Percentiles rank a stretch among this genome's conserved stretches.
Evolutionary conservation across 2,888 invertebrate species (phyloP).

Genomic region (Celastrina argiolus): DNA sequence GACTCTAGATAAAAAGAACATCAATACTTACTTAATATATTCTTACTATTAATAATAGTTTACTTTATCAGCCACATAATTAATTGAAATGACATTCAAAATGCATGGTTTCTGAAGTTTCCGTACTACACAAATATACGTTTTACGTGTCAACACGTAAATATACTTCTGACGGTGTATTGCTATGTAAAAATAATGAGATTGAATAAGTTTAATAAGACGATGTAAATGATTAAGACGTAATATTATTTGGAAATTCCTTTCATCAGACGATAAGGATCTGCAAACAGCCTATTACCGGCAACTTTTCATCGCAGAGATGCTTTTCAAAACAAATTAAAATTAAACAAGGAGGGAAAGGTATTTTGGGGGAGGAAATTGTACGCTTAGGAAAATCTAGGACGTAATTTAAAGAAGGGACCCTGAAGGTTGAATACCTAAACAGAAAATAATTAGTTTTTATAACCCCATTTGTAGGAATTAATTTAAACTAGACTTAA

Average conservation of each 20-base stretch:
- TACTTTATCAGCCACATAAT: no score
- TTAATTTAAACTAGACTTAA: no score
- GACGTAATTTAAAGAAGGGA: not conserved
- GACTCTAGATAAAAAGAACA: no score
- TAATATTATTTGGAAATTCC: not conserved
- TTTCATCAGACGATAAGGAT: not conserved
- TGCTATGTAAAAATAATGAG: not conserved
- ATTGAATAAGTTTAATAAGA: not conserved
- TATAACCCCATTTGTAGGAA: no score
- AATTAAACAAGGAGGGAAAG: not conserved
- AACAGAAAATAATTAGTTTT: not conserved
- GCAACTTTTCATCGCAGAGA: not conserved
- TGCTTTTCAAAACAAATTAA: slow-evolving; percentile 3
- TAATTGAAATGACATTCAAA: no score
- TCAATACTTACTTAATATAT: no score
- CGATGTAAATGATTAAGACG: not conserved
- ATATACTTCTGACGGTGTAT: no score
- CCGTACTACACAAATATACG: no score
- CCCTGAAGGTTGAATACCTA: not conserved
- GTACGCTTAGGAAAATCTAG: not conserved
- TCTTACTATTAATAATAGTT: no score
- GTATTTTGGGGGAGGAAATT: not conserved
- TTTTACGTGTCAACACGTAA: no score
- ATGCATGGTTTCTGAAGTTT: no score
- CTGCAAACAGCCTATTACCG: not conserved